phyloP scores from a whole-genome alignment of 64 coral and sea anemone species.

The Montipora efflorescens region DNA sequence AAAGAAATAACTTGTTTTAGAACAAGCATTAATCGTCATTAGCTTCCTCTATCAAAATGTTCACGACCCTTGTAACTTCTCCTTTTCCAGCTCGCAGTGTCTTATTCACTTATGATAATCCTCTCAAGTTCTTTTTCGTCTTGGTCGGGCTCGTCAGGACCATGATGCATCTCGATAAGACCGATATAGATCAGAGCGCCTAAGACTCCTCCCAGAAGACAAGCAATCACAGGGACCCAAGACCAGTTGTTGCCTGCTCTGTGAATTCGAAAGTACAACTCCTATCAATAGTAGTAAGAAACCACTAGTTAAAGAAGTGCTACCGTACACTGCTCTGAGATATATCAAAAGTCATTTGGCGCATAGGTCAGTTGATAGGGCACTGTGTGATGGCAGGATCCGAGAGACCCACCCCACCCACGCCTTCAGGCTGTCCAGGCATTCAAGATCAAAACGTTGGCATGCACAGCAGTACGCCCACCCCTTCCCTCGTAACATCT shows the following conservation, averaged over 20 bases:
- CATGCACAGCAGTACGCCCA: no score
- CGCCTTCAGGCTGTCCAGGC: no score
- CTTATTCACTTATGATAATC: slow-evolving; percentile 3
- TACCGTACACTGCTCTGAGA: no score
- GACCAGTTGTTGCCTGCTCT: slow-evolving; percentile 76
- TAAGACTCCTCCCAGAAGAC: slow-evolving; percentile 56
- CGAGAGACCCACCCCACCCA: no score
- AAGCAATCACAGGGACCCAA: slow-evolving; percentile 75
- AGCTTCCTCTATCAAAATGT: background rate
- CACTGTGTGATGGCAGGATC: no score
- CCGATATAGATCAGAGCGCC: slow-evolving; percentile 71
- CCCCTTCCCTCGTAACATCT: no score
- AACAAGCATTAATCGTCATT: background rate
- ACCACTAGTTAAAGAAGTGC: background rate
- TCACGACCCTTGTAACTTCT: background rate
- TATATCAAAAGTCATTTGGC: no score
- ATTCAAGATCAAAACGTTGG: no score
- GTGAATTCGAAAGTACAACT: background rate
- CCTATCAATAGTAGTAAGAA: background rate
- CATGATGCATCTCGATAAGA: slow-evolving; percentile 79
- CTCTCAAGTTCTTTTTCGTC: slow-evolving; percentile 2
- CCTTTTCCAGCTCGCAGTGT: background rate
- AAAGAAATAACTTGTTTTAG: no score
- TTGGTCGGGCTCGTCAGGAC: background rate
- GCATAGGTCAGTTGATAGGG: no score